Conservation (phyloP, 2,797 vertebrate species). For the Schizopygopsis pylzovi region DNA sequence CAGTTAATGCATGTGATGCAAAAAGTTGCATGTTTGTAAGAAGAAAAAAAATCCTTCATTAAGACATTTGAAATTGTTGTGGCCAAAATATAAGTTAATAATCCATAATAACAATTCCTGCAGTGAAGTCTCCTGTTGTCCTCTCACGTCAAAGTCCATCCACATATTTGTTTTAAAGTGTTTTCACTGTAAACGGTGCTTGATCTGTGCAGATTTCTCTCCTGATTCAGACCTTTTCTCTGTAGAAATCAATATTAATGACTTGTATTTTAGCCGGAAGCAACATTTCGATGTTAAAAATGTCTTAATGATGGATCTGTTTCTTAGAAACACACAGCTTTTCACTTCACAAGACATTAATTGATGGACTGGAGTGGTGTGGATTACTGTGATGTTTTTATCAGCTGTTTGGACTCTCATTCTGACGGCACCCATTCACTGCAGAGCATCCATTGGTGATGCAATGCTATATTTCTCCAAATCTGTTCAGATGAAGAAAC, state of each 20-base stretch:
- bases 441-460: neutral
- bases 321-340: neutral
- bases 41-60: too few species aligned
- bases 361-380: neutral
- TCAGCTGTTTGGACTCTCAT: neutral
- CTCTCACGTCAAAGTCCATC: neutral
- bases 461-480: neutral
- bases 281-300: neutral
- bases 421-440: neutral
- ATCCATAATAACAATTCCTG: too few species aligned
- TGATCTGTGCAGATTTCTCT: neutral
- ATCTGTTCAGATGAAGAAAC: neutral
- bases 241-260: too few species aligned
- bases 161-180: neutral
- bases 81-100: too few species aligned
- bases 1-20: neutral
- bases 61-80: too few species aligned
- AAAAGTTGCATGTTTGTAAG: neutral
- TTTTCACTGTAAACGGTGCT: neutral
- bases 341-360: neutral
- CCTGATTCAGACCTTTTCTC: neutral
- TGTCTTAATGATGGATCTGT: neutral
- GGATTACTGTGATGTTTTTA: neutral
- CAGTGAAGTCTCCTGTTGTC: too few species aligned
- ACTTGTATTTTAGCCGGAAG: neutral